Evolutionary conservation across 35 echinoderm and acorn worm species (phyloP).

Genomic region (Diadema setosum): DNA sequence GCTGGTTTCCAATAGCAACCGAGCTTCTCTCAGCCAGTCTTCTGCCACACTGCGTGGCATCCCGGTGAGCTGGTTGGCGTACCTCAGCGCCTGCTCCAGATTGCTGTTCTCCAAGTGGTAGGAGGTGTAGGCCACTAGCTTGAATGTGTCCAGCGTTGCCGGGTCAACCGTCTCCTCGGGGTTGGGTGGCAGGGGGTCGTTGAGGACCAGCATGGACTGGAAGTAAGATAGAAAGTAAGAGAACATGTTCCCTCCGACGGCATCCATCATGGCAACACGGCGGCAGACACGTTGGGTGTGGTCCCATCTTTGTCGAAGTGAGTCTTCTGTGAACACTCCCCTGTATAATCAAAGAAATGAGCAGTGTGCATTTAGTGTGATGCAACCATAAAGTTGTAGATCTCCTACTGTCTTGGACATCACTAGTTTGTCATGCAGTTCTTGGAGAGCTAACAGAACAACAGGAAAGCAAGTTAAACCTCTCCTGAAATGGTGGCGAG

Average conservation of each 20-base stretch:
- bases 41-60: conserved; percentile 82
- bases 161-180: conserved; percentile 52
- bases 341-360: not conserved
- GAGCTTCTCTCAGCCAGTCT: conserved; percentile 95
- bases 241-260: conserved; percentile 68
- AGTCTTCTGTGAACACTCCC: conserved; percentile 77
- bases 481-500: no score
- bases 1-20: conserved; percentile 89
- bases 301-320: conserved; percentile 77
- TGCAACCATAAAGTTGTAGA: no score
- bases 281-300: conserved; percentile 60
- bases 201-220: conserved; percentile 82
- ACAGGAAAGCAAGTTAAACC: no score
- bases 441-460: no score
- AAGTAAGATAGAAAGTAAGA: conserved; percentile 84
- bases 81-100: conserved; percentile 89
- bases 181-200: conserved; percentile 42
- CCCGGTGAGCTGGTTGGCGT: conserved; percentile 85
- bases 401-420: no score
- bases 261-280: conserved; percentile 83
- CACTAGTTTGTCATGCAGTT: no score
- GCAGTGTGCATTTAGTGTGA: no score
- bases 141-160: conserved; percentile 61
- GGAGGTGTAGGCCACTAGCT: conserved; percentile 69
- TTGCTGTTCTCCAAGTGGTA: conserved; percentile 82